A percentile compares a stretch with the other conserved stretches of the same genome.
Evolutionary conservation across 2,113 vertebrate species (phyloP).

Genomic region (Orycteropus afer): DNA sequence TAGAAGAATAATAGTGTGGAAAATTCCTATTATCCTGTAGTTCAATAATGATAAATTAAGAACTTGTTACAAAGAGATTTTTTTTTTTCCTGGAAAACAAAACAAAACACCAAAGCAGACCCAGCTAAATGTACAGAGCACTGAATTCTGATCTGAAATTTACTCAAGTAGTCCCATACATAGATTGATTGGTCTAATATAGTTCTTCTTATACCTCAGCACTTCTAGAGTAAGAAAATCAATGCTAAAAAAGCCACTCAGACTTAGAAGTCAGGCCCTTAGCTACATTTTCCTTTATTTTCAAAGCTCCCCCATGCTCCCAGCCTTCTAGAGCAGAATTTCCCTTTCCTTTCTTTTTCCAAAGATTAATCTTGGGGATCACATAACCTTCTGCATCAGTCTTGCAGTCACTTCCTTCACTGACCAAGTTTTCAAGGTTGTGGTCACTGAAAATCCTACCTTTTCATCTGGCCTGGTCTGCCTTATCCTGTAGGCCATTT

Average conservation of each 20-base stretch:
- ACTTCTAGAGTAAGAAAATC: not conserved
- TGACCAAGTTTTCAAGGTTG: not conserved
- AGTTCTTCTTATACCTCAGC: not conserved
- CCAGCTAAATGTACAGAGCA: not conserved
- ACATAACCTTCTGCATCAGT: not conserved
- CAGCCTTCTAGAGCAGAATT: not conserved
- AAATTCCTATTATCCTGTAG: not conserved
- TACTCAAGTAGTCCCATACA: not conserved
- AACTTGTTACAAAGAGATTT: conserved; percentile 22
- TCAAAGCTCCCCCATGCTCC: not conserved
- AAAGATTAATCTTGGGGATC: not conserved
- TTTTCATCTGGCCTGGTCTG: not conserved
- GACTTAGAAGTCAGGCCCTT: not conserved
- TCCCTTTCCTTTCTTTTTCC: not conserved
- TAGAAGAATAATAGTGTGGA: conserved; percentile 19
- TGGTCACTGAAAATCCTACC: not conserved
- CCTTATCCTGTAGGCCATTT: too few relatives aligned
- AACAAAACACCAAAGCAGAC: conserved; percentile 12
- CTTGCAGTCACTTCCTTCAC: not conserved
- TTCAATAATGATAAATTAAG: not conserved
- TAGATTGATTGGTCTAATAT: not conserved
- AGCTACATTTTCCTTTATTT: not conserved
- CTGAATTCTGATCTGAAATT: not conserved
- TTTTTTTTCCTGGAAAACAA: not conserved
- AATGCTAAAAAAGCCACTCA: not conserved